phyloP scores from a whole-genome alignment of 1,140 invertebrate genomes.

The Hylyphantes graminicola region DNA sequence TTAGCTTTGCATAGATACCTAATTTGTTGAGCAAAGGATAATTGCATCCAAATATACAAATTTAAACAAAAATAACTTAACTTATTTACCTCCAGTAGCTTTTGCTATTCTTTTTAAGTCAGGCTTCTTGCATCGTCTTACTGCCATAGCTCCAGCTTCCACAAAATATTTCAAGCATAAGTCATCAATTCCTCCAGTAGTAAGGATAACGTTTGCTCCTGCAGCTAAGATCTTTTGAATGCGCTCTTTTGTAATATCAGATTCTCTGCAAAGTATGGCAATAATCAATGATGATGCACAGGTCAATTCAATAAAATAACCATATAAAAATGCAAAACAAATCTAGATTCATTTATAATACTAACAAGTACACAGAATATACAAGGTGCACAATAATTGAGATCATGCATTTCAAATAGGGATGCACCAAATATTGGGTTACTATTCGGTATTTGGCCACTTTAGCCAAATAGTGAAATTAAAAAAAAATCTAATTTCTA shows the following conservation, averaged over 20 bases:
- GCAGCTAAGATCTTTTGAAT: constrained; percentile 94
- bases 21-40: too few species aligned
- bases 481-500: too few species aligned
- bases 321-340: neutral
- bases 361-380: neutral
- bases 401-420: neutral
- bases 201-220: constrained; percentile 96
- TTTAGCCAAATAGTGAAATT: too few species aligned
- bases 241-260: constrained; percentile 97
- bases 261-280: constrained; percentile 75
- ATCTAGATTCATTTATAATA: neutral
- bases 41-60: neutral
- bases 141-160: constrained; percentile 96
- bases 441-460: too few species aligned
- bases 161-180: constrained; percentile 99
- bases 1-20: too few species aligned
- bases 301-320: constrained; percentile 5
- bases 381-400: neutral
- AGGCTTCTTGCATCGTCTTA: constrained; percentile 93
- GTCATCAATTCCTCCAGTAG: constrained; percentile 98
- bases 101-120: constrained; percentile 97
- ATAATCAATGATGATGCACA: neutral
- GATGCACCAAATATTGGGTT: too few species aligned
- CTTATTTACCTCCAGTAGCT: constrained; percentile 83
- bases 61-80: neutral